Base-by-base conservation (phyloP, 2,113 vertebrate genomes). In the Malaclemys terrapin region DNA sequence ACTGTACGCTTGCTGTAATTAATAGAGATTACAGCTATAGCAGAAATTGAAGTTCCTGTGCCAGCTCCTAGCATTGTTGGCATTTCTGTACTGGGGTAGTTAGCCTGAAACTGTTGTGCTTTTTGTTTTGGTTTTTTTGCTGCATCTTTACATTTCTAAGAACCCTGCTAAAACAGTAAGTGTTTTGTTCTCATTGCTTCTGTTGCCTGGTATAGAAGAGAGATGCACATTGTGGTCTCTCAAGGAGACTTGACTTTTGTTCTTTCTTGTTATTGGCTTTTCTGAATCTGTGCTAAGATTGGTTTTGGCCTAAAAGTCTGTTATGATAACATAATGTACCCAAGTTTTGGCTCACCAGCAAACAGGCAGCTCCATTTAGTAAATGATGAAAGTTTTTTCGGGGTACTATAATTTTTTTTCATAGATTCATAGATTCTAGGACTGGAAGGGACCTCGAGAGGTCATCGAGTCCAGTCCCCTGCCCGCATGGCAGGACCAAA, bases 1-100 rank as follows among this genome's bases (percentile, higher is more conserved):
- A 62, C 75, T 89, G 89, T 87, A 85, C 2, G 0, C n/a, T 96
- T 94, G 83, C 80, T 95, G 80, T 95, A 96, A 95, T 95, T 96
- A 95, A 95, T 97, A 97, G 14, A 95, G 57, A 95, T 95, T 93
- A 94, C 91, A 93, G 81, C 45, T 29, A 20, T 75, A 38, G 42
- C 59, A 95, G 84, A 38, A 93, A 91, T 69, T 31, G 82, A 92
- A 87, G 22, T 5, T 1, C 75, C 92, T 94, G 47, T 87, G 89
- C 83, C 82, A 89, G 24, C 50, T 91, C 6, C 85, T 89, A 19
- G 65, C 54, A 59, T 19, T 87, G 79, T 81, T 93, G 92, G 79
- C 9, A 24, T 88, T 92, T 94, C 79, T 84, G 87, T n/a, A 84
- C 3, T 42, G 81, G 38, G 5, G 57, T 82, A 84, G 19, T 4